Evolutionary conservation across 2,113 vertebrate species (phyloP), one percentile per base, ranked within the genome.

Genomic region (Syrmaticus mikado): DNA sequence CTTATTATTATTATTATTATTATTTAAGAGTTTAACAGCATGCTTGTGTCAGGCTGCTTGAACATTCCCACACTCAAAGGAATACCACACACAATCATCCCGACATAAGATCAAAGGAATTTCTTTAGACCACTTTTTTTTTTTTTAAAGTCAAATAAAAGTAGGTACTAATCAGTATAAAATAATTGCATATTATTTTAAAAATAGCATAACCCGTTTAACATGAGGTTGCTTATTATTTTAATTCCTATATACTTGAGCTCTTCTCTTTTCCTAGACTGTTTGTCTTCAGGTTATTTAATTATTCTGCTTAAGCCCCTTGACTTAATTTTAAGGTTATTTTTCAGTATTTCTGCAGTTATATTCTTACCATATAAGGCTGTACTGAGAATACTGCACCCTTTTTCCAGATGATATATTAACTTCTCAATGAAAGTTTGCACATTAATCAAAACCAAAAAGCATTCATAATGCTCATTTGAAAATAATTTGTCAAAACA

Each of bases 251-350:
- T 25, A 17, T 87, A 74, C 84, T 87, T 81, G 92, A 80, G n/a
- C 45, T 71, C 58, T 93, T 91, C 71, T 71, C 61, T 96, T 95
- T 87, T 80, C 40, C 72, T 95, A 87, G 88, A 81, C 48, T 62
- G 10, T 96, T 95, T 82, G 72, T 91, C 96, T 97, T 95, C 75
- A 85, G 21, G 64, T 48, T 83, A 85, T 92, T 95, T 84, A 90
- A 79, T 90, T 93, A 89, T 97, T 95, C 91, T 84, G 93, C 94
- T 52, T 83, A 90, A 94, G 84, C 84, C 97, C 81, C 77, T 13
- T 13, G 67, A 91, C 94, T 97, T 96, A 95, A 97, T 95, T 96
- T 97, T 95, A 94, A 97, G 93, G 91, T 96, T 96, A 74, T 57
- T 30, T 95, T 97, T 96, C 95, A 95, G 94, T 93, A 85, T 90